Evolutionary conservation across 2,113 vertebrate species (phyloP).

Genomic region (Apodemus sylvaticus): DNA sequence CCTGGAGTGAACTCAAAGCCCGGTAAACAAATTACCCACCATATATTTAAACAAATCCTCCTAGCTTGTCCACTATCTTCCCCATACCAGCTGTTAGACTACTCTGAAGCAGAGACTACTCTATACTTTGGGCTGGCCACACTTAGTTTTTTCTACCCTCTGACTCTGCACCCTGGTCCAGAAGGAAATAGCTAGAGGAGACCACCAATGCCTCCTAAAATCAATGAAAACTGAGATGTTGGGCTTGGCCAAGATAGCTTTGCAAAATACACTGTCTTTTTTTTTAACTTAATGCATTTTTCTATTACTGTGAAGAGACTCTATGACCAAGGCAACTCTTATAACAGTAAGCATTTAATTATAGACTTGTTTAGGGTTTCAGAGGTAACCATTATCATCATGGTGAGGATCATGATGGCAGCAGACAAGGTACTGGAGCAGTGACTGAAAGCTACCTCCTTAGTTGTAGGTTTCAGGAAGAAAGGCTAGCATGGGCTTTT

Average conservation of each 20-base stretch:
- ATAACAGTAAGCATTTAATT: not conserved
- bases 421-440: rapidly evolving
- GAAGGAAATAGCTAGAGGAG: not conserved
- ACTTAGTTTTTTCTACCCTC: not conserved
- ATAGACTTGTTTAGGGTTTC: not conserved
- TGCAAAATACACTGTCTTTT: not conserved
- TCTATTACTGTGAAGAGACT: not conserved
- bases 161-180: not conserved
- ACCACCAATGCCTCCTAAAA: not conserved
- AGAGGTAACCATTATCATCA: not conserved
- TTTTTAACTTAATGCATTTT: not conserved
- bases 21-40: not conserved
- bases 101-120: not conserved
- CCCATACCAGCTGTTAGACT: not conserved
- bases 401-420: no score
- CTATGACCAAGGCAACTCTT: not conserved
- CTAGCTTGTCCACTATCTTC: not conserved
- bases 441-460: not conserved
- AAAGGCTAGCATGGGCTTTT: not conserved
- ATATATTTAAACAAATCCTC: not conserved
- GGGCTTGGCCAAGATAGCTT: no score
- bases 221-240: not conserved
- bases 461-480: not conserved
- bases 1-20: not conserved
- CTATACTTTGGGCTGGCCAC: not conserved